These are phyloP conservation scores for Ceuthmochares aereus DNA, from an alignment of 2,113 vertebrate genomes.

Conservation along the genomic window DNA sequence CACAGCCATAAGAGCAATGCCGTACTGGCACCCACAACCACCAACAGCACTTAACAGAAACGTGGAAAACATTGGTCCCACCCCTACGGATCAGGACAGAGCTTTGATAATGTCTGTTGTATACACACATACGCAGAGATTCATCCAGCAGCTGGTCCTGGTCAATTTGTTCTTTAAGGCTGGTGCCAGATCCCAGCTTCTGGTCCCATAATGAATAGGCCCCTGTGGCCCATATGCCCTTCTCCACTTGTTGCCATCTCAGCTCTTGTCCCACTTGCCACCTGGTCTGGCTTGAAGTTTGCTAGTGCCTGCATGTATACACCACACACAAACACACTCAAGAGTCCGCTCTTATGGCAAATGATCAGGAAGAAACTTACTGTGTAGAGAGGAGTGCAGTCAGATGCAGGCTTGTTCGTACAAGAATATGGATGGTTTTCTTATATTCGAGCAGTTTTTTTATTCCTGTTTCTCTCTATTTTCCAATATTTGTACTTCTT, in stretches of 20 bases:
- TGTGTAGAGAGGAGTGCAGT: neutral
- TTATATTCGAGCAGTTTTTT: neutral
- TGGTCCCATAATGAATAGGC: rapidly evolving
- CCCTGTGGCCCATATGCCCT: neutral
- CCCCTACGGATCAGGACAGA: neutral
- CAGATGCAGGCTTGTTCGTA: neutral
- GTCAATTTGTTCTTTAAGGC: neutral
- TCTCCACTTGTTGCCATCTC: neutral
- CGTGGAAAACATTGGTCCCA: rapidly evolving
- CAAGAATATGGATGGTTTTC: neutral
- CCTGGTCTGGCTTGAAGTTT: neutral
- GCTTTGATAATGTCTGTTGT: neutral
- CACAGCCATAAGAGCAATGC: neutral
- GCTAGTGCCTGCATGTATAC: neutral
- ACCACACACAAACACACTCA: neutral
- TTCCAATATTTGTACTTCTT: neutral
- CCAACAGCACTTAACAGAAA: neutral
- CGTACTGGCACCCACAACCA: neutral
- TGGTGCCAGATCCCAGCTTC: neutral
- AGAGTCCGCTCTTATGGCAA: neutral
- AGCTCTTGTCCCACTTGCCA: neutral
- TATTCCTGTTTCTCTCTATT: neutral
- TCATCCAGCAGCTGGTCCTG: rapidly evolving
- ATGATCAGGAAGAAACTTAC: neutral
- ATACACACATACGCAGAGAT: neutral